phyloP scores from a whole-genome alignment of 2,888 invertebrate genomes.

The Dolichopus griseipennis region DNA sequence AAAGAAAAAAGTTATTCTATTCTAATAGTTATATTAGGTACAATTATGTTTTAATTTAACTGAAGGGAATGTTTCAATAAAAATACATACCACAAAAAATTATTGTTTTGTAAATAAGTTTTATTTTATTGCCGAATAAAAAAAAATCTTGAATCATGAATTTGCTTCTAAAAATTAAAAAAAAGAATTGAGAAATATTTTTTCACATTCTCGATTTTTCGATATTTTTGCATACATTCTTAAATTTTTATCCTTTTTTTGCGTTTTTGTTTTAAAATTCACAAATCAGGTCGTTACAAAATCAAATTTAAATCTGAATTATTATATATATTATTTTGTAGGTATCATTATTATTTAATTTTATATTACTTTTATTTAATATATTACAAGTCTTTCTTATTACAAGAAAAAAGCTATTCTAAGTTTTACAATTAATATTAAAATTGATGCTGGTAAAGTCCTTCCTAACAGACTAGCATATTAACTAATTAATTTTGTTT shows the following conservation, averaged over 20 bases:
- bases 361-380: not conserved
- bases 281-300: conserved; percentile 4
- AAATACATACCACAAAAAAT: too few relatives aligned
- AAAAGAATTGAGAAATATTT: not conserved
- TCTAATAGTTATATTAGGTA: too few relatives aligned
- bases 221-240: not conserved
- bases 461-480: conserved; percentile 1
- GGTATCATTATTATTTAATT: not conserved
- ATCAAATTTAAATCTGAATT: conserved; percentile 1
- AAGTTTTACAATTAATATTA: conserved; percentile 4
- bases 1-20: too few relatives aligned
- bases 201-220: not conserved
- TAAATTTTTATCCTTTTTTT: not conserved
- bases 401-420: conserved; percentile 6
- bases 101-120: not conserved
- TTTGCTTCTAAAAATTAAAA: conserved; percentile 5
- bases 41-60: too few relatives aligned
- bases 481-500: not conserved
- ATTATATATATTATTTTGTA: conserved; percentile 4
- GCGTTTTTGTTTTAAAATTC: not conserved
- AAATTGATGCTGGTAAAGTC: conserved; percentile 6
- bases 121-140: conserved; percentile 4
- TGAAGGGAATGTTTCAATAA: too few relatives aligned
- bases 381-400: conserved; percentile 6
- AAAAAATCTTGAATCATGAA: conserved; percentile 1